Percentiles rank a stretch among this genome's conserved stretches.
phyloP scores from a whole-genome alignment of 2,113 vertebrate genomes.

The Tichodroma muraria region DNA sequence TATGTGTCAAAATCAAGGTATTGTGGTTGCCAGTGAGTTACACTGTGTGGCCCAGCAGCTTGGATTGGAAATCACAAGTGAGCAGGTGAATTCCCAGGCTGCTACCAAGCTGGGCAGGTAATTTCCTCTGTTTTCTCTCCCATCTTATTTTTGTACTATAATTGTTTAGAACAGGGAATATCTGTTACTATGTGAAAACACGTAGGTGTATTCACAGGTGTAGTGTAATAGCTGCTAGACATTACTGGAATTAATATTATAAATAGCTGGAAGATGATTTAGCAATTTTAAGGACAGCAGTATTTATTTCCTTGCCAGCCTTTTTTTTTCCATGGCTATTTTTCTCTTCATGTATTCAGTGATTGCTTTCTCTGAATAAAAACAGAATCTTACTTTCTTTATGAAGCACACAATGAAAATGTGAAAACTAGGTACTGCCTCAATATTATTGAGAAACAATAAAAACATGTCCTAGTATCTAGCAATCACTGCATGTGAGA shows the following conservation, averaged over 20 bases:
- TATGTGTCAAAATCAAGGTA: not conserved
- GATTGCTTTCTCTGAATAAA: not conserved
- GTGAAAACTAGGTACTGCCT: constrained; percentile 1
- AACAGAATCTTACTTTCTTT: constrained; percentile 1
- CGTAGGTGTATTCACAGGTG: not conserved
- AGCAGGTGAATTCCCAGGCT: not conserved
- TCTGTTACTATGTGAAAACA: not conserved
- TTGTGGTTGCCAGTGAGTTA: not conserved
- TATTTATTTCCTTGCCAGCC: not conserved
- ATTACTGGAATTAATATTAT: not conserved
- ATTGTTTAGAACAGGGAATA: not conserved
- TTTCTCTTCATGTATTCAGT: not conserved
- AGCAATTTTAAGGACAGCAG: not conserved
- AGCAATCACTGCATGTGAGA: not conserved
- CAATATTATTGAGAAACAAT: constrained; percentile 35
- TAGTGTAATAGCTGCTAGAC: not conserved
- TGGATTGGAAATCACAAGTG: not conserved
- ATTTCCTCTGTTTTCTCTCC: not conserved
- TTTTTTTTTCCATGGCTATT: not conserved
- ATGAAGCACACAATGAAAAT: constrained; percentile 24
- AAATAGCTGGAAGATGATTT: not conserved
- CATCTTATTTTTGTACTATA: not conserved
- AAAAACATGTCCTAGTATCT: constrained; percentile 22
- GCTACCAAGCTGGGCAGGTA: not conserved
- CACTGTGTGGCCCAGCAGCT: not conserved